Evolutionary conservation across 2,797 vertebrate genomes (phyloP), one percentile per base, ranked within the genome.

Genomic region (Coreius guichenoti): DNA sequence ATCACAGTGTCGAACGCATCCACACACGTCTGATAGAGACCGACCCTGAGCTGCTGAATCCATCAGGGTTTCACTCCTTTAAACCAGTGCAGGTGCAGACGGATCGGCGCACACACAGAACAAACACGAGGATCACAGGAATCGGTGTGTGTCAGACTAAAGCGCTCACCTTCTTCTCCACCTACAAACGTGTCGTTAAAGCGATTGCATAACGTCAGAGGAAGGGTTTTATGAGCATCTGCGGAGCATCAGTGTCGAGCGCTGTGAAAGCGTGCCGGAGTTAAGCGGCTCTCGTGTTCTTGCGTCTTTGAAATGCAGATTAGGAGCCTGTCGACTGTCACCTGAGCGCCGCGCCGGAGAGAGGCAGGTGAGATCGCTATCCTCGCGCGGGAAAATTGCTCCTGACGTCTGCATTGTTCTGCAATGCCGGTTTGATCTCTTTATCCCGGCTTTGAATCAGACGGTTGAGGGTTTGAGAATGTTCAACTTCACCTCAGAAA

Each of bases 241-340:
- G 70, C 14, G 43, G 86, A 58, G 89, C 90, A 85, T 88, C 84
- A 83, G 87, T 76, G 70, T 74, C 39, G 39, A 80, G 78, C 61
- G 80, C 76, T 88, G 84, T 89, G 88, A 88, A 86, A 86, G 89
- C 73, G 47, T 82, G 86, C 87, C 79, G 69, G 58, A 89, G 87
- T 88, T 88, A 85, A 89, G 88, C 86, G 83, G 70, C 89, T 88
- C 90, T 91, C 82, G 45, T 88, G 87, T 89, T 89, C 65, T 84
- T 33, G 86, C 29, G 79, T 77, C 93, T 95, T 94, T 95, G 94
- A 94, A 93, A 94, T 93, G 93, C 93, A 94, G 94, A 94, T 94
- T 90, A 81, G 31, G 78, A 86, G 91, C 89, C 89, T 87, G 86
- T 93, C 89, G 90, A 91, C 90, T 91, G 92, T 95, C 95, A 95